Evolutionary conservation across 2,888 invertebrate genomes (phyloP), one percentile per base, ranked within the genome.

Genomic region (Agrochola circellaris): DNA sequence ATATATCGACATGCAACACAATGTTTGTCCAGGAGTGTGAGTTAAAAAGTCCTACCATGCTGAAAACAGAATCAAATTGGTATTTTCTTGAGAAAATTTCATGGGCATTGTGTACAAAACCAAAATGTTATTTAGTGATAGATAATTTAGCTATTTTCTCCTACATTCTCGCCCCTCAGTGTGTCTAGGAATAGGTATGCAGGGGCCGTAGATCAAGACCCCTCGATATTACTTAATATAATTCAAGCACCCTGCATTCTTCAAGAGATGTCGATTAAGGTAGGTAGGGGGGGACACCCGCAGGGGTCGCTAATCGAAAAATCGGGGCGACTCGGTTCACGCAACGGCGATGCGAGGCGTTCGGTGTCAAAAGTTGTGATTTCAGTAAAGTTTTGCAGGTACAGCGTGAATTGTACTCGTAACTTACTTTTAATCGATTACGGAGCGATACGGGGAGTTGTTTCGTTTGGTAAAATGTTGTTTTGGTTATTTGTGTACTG

Each of bases 201-300:
- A 78, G 73, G 48, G 67, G 61, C 81, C 77, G 83, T 88, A 89
- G 89, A 91, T 91, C 90, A 90, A 88, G 88, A 73, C 79, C 92
- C 91, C 91, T 89, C 90, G 87, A 91, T 92, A 93, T 89, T 91
- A 91, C 93, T 92, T 93, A 92, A 93, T 93, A 93, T 93, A 91
- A 93, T 93, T 92, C 92, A 90, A 90, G 90, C 81, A 74, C 88
- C 88, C 83, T 82, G 88, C 91, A 91, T 91, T 91, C 91, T 88
- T 88, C 81, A 73, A 81, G 86, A 83, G 87, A 87, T 81, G 85
- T 88, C 88, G 90, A 91, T 90, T 90, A 89, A 81, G 85, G 85
- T 64, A 84, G 87, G 30, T 30, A 3, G 86, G 68, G 68, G 72
- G 38, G 4, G 34, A 58, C 65, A 70, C 77, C 84, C 68, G 76